phyloP scores from a whole-genome alignment of 1,140 invertebrate species.

The Phortica variegata region DNA sequence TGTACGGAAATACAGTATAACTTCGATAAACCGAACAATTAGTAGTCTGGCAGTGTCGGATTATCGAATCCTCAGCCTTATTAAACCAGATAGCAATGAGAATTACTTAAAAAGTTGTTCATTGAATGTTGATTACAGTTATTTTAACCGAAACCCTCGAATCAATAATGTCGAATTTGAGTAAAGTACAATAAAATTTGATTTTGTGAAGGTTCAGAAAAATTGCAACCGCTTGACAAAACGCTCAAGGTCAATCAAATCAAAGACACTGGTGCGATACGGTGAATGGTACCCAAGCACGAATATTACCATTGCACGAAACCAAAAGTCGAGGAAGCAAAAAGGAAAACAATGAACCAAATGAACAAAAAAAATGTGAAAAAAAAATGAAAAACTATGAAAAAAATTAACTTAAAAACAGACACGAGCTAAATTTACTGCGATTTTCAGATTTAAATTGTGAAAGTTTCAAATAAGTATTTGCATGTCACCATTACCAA shows the following conservation, averaged over 20 bases:
- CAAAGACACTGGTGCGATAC: conserved; percentile 7
- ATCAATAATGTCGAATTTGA: neutral
- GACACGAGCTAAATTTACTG: conserved; percentile 45
- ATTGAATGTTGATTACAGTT: no score
- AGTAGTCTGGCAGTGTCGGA: no score
- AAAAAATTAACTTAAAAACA: conserved; percentile 9
- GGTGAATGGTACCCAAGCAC: conserved; percentile 35
- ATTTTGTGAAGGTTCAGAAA: neutral
- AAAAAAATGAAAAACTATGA: conserved; percentile 19
- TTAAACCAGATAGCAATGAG: no score
- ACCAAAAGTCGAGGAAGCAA: no score
- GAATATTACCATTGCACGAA: conserved; percentile 15
- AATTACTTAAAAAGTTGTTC: no score
- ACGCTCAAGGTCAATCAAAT: conserved; percentile 41
- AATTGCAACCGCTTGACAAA: conserved; percentile 21
- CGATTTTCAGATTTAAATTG: conserved; percentile 48
- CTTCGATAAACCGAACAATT: neutral
- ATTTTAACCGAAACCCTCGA: neutral
- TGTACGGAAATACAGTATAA: no score
- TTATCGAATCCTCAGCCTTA: no score
- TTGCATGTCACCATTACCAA: conserved; percentile 27
- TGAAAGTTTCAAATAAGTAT: conserved; percentile 38
- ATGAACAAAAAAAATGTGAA: conserved; percentile 18
- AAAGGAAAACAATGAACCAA: conserved; percentile 12
- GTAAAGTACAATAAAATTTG: neutral